These are phyloP conservation scores for Melanostoma mellinum DNA, from an alignment of 2,888 invertebrate genomes.

Conservation along the genomic window DNA sequence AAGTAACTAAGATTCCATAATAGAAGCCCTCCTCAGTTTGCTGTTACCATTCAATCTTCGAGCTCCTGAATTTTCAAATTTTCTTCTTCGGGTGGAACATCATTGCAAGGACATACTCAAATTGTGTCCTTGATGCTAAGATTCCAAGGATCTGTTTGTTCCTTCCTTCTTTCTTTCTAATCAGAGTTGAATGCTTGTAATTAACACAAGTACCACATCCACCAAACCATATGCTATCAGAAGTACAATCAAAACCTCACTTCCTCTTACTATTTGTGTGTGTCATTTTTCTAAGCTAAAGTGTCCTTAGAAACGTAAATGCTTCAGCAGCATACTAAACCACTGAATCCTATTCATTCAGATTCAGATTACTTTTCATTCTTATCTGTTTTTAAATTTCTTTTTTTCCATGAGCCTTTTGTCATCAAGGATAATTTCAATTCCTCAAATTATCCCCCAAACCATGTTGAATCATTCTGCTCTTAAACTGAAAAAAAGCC, in stretches of 20 bases:
- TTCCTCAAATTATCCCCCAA: constrained; percentile 51
- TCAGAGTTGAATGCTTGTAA: not conserved
- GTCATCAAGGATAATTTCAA: constrained; percentile 61
- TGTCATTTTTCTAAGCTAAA: not conserved
- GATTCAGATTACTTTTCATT: constrained; percentile 23
- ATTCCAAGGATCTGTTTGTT: too few species aligned
- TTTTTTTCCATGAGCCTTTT: constrained; percentile 44
- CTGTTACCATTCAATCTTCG: too few species aligned
- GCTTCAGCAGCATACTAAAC: constrained; percentile 7
- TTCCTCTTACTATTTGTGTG: constrained; percentile 1
- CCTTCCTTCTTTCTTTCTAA: too few species aligned
- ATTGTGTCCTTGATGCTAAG: too few species aligned
- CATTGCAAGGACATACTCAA: too few species aligned
- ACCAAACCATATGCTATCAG: not conserved
- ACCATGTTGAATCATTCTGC: constrained; percentile 26
- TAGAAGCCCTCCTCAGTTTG: too few species aligned
- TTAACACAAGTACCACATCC: not conserved
- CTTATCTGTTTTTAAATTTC: not conserved
- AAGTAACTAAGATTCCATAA: too few species aligned
- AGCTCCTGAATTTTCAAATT: too few species aligned
- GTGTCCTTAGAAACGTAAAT: constrained; percentile 10
- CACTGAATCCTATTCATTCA: constrained; percentile 18
- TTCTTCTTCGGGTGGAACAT: too few species aligned
- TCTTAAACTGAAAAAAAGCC: constrained; percentile 19
- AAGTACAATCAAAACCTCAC: constrained; percentile 15